Conservation (phyloP, 2,113 vertebrate genomes). For the Larimichthys polyactis region DNA sequence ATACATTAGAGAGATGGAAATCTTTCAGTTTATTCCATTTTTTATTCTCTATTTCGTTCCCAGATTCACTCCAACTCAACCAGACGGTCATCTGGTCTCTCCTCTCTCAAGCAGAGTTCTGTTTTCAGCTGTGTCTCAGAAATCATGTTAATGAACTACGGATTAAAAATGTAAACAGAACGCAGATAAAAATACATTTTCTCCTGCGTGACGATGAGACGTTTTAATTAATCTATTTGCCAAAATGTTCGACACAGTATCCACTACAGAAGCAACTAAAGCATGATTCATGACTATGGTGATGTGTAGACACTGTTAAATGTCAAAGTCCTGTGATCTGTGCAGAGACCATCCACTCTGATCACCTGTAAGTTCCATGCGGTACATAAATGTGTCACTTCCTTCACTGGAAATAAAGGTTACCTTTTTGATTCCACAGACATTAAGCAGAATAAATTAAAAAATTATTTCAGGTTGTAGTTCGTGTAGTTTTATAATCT, state of each 20-base stretch:
- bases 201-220: neutral
- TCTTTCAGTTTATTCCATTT: neutral
- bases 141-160: neutral
- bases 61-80: neutral
- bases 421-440: no score
- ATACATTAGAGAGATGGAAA: neutral
- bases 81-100: neutral
- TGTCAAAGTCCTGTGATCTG: neutral
- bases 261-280: no score
- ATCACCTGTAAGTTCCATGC: no score
- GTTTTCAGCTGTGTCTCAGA: neutral
- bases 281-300: neutral
- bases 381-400: no score
- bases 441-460: no score
- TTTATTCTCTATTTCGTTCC: neutral
- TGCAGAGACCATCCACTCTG: neutral
- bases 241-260: neutral
- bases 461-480: no score
- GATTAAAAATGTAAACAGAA: neutral
- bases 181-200: neutral
- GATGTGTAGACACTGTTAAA: neutral
- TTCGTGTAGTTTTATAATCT: no score
- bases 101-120: neutral
- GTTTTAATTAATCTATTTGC: neutral
- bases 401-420: no score